Evolutionary conservation across 2,113 vertebrate genomes (phyloP), one percentile per base, ranked within the genome.

Genomic region (Lampris megalopsis): DNA sequence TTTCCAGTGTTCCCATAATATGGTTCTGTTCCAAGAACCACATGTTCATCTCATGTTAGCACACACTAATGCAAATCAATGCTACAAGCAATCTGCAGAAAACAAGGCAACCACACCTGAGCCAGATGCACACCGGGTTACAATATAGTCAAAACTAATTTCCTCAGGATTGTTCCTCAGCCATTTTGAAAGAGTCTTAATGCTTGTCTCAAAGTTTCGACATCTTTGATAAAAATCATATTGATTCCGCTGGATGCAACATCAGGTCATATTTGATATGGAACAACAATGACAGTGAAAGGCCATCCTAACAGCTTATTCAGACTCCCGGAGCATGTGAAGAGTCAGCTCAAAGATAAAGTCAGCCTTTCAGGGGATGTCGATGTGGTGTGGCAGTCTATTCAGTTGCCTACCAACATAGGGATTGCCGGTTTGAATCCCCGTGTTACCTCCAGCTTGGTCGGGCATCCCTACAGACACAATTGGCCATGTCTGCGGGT

Each of bases 91-190:
- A 7, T 7, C 43, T 45, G 43, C 43, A 45, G 43, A 2, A 45
- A 45, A 45, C 43, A 45, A 45, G 7, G 43, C 68, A 54, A 38
- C 24, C 11, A 47, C 13, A 53, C 13, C 50, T 53, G 13, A 53
- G 3, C 57, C 37, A 59, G 37, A 59, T 38, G n/a, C 45, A 43
- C 37, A 9, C 9, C 5, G 48, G 10, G 61, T 65, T 67, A 54
- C 75, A 61, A 68, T 68, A 71, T 40, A 41, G n/a, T 74, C 9
- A 0, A 1, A 9, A 48, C 40, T 77, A 63, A 73, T 58, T 13
- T 47, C 67, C 75, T 75, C 66, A 82, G 70, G 71, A 74, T 83
- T 68, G 6, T 36, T 37, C 37, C 56, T 36, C 5, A 9, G 35
- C 6, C 8, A 36, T 67, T 43, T 36, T 0, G n/a, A 74, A 58